Evolutionary conservation across 1,140 invertebrate species (phyloP).

Genomic region (Eupristina koningsbergeri): DNA sequence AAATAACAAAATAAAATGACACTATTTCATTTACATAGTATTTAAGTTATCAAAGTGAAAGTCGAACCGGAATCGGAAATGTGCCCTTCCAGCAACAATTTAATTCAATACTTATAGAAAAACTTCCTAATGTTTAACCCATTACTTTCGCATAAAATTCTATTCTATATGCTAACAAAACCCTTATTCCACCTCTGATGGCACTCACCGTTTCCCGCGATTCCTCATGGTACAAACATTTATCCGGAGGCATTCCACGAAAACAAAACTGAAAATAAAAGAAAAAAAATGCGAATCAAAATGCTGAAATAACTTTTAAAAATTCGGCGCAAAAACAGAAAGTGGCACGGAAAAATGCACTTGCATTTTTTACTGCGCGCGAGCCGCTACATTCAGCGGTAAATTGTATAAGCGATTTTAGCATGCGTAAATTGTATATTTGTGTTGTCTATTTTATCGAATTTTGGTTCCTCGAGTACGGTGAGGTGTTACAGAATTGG

Average conservation of each 20-base stretch:
- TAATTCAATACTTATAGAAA: neutral
- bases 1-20: neutral
- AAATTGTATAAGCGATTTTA: too few relatives aligned
- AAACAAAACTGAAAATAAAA: neutral
- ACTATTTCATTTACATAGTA: neutral
- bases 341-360: too few relatives aligned
- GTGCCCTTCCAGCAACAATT: neutral
- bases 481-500: too few relatives aligned
- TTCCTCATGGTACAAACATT: neutral
- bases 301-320: neutral
- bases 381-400: too few relatives aligned
- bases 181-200: neutral
- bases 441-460: too few relatives aligned
- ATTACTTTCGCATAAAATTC: neutral
- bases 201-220: neutral
- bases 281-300: too few relatives aligned
- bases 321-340: too few relatives aligned
- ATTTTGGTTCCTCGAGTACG: too few relatives aligned
- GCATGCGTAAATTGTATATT: too few relatives aligned
- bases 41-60: neutral
- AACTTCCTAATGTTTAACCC: neutral
- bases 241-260: neutral
- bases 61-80: neutral
- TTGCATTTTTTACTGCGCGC: too few relatives aligned
- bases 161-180: neutral